Evolutionary conservation across 2,797 vertebrate species (phyloP).

Genomic region (Apogon hyalosoma): DNA sequence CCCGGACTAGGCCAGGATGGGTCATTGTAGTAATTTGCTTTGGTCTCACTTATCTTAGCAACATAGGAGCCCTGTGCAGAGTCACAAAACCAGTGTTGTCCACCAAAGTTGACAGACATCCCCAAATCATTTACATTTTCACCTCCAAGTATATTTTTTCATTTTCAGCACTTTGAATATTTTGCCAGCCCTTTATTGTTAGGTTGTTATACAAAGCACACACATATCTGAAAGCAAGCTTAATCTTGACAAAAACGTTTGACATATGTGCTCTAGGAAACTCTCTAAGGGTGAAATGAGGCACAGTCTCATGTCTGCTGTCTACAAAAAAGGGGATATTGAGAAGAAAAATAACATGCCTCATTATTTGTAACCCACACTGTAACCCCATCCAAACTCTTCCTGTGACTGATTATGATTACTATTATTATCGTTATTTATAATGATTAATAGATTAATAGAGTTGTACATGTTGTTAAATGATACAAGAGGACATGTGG

Average conservation of each 20-base stretch:
- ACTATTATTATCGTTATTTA: conserved; percentile 53
- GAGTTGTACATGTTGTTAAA: conserved; percentile 37
- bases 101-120: not conserved
- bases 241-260: not conserved
- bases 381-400: conserved; percentile 23
- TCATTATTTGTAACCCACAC: conserved; percentile 20
- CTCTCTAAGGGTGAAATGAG: not conserved
- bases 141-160: not conserved
- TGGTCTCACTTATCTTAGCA: not conserved
- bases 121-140: not conserved
- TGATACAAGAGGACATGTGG: conserved; percentile 34
- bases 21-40: not conserved
- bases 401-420: conserved; percentile 52
- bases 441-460: conserved; percentile 47
- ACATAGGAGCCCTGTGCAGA: not conserved
- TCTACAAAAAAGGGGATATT: conserved; percentile 2
- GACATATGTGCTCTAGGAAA: not conserved
- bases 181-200: not conserved
- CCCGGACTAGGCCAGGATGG: not conserved
- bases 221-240: not conserved
- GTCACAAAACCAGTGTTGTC: not conserved
- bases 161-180: not conserved
- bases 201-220: no score
- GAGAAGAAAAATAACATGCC: not conserved
- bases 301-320: not conserved